Conservation (phyloP, 2,797 vertebrate species). For the Melanotaenia parkinsoni region DNA sequence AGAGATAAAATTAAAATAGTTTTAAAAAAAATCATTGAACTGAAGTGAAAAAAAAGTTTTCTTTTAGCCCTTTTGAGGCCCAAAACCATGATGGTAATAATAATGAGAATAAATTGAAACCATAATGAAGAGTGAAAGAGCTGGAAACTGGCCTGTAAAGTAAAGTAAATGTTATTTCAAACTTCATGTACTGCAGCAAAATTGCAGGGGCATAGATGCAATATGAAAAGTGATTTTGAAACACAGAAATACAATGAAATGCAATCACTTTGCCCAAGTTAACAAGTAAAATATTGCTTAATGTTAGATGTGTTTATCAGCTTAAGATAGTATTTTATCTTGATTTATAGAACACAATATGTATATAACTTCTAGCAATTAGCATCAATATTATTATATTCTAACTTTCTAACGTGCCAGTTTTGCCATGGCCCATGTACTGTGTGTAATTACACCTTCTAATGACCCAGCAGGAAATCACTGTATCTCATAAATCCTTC, state of each 20-base stretch:
- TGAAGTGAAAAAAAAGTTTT: background rate
- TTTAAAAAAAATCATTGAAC: background rate
- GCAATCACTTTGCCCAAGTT: background rate
- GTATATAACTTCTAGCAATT: background rate
- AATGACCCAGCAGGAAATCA: conserved; percentile 69
- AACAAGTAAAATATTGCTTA: background rate
- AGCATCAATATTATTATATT: background rate
- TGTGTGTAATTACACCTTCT: conserved; percentile 29
- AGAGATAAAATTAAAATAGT: background rate
- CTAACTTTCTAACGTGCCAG: background rate
- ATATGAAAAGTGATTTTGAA: no score
- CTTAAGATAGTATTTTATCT: background rate
- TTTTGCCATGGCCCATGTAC: background rate
- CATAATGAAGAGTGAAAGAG: no score
- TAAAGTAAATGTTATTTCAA: no score
- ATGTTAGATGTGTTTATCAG: background rate
- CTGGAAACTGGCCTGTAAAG: no score
- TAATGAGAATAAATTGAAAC: background rate
- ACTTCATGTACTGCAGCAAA: background rate
- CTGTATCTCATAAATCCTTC: conserved; percentile 53
- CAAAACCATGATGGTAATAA: background rate
- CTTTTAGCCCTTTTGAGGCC: background rate
- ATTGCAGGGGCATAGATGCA: background rate
- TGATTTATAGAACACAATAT: background rate
- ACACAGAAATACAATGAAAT: no score